Conservation (phyloP, 2,113 vertebrate genomes). For the Marcusenius ussheri region DNA sequence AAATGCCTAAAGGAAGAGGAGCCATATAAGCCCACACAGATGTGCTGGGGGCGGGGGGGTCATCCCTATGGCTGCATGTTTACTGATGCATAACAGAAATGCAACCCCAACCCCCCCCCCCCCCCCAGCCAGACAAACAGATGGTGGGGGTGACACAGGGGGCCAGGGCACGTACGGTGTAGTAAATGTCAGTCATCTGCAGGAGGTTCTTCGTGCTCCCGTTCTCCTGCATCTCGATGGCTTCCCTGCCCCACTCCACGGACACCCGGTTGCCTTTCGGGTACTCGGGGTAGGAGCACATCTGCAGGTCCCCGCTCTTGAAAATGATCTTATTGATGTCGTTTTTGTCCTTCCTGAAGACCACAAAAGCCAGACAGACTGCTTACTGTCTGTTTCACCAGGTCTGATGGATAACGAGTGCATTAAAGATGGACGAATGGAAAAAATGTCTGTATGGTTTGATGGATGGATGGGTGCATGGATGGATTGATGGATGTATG, state of each 20-base stretch:
- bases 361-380: background rate
- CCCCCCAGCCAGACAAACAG: background rate
- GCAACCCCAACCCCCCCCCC: background rate
- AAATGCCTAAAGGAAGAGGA: background rate
- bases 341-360: slow-evolving; percentile 86
- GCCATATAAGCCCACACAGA: background rate
- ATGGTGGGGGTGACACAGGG: background rate
- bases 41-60: background rate
- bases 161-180: slow-evolving; percentile 68
- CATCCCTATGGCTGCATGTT: background rate
- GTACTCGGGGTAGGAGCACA: slow-evolving; percentile 91
- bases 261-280: slow-evolving; percentile 81
- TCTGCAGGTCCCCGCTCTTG: slow-evolving; percentile 92
- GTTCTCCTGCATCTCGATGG: slow-evolving; percentile 97
- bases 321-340: slow-evolving; percentile 98
- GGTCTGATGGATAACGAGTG: background rate
- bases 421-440: background rate
- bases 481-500: background rate
- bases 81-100: background rate
- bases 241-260: slow-evolving; percentile 90
- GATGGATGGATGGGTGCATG: background rate
- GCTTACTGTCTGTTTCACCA: background rate
- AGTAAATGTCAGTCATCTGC: slow-evolving; percentile 94
- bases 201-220: slow-evolving; percentile 97
- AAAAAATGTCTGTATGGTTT: background rate